phyloP scores from a whole-genome alignment of 2,888 invertebrate genomes.

The Acronicta psi region DNA sequence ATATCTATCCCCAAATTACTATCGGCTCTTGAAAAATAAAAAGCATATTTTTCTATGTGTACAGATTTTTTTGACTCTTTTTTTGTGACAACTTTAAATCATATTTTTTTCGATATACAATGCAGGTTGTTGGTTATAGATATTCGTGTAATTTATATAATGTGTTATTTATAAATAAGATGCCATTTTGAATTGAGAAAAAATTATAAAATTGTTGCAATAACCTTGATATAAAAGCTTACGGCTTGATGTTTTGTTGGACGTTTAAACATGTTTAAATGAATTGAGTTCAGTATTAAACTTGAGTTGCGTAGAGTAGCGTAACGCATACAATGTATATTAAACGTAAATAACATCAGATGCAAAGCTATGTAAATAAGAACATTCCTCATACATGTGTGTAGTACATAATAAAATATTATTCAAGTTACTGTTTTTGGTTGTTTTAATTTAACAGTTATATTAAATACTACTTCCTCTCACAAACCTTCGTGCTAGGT shows the following conservation, averaged over 20 bases:
- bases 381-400: constrained; percentile 89
- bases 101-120: constrained; percentile 61
- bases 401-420: constrained; percentile 89
- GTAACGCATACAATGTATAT: constrained; percentile 59
- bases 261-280: constrained; percentile 62
- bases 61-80: constrained; percentile 64
- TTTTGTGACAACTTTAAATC: constrained; percentile 58
- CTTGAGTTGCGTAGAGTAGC: constrained; percentile 67
- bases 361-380: constrained; percentile 87
- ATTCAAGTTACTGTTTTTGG: constrained; percentile 87
- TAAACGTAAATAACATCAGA: constrained; percentile 58
- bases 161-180: constrained; percentile 61
- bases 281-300: constrained; percentile 78
- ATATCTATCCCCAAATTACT: constrained; percentile 32
- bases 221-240: constrained; percentile 55
- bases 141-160: constrained; percentile 60
- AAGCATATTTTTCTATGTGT: constrained; percentile 66
- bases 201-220: constrained; percentile 56
- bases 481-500: too few relatives aligned
- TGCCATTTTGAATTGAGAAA: constrained; percentile 64
- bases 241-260: constrained; percentile 52
- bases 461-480: not conserved
- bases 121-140: constrained; percentile 60
- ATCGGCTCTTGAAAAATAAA: constrained; percentile 37
- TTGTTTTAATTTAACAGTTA: constrained; percentile 71